These are phyloP conservation scores for Anthopleura sola DNA, from an alignment of 64 coral and sea anemone species.

Conservation along the genomic window DNA sequence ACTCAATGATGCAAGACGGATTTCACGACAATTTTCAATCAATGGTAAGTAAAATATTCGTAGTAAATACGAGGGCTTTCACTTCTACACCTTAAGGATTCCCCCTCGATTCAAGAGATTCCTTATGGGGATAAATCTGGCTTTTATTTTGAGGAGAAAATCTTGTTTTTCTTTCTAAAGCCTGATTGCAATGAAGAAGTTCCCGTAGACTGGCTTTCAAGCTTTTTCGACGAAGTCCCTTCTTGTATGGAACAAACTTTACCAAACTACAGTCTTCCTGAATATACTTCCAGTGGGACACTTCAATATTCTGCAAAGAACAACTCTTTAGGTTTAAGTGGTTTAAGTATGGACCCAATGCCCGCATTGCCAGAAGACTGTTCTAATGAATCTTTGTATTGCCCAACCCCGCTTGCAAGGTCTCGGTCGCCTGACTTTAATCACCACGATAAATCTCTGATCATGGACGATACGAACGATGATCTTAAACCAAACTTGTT, in stretches of 20 bases:
- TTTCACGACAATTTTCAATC: constrained; percentile 89
- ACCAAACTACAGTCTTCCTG: constrained; percentile 54
- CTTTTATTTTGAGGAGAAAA: constrained; percentile 11
- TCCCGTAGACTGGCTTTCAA: constrained; percentile 91
- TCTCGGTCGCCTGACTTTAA: constrained; percentile 59
- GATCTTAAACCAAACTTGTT: constrained; percentile 31
- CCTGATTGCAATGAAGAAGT: constrained; percentile 66
- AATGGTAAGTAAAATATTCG: constrained; percentile 57
- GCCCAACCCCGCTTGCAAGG: constrained; percentile 61
- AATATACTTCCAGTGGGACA: constrained; percentile 68
- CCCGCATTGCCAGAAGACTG: constrained; percentile 80
- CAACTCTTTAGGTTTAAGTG: constrained; percentile 69
- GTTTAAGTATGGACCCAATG: constrained; percentile 84
- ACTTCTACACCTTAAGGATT: background rate
- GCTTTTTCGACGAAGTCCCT: constrained; percentile 87
- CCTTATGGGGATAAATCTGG: background rate
- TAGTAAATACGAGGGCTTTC: constrained; percentile 8
- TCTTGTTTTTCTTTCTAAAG: constrained; percentile 12
- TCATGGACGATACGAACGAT: constrained; percentile 27
- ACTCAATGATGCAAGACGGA: constrained; percentile 84
- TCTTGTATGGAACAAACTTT: constrained; percentile 61
- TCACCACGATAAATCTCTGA: constrained; percentile 32
- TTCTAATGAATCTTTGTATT: constrained; percentile 91
- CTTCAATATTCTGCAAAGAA: constrained; percentile 55
- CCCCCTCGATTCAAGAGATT: constrained; percentile 11